phyloP scores from a whole-genome alignment of 2,797 vertebrate species.

The Mionectes olivaceus region DNA sequence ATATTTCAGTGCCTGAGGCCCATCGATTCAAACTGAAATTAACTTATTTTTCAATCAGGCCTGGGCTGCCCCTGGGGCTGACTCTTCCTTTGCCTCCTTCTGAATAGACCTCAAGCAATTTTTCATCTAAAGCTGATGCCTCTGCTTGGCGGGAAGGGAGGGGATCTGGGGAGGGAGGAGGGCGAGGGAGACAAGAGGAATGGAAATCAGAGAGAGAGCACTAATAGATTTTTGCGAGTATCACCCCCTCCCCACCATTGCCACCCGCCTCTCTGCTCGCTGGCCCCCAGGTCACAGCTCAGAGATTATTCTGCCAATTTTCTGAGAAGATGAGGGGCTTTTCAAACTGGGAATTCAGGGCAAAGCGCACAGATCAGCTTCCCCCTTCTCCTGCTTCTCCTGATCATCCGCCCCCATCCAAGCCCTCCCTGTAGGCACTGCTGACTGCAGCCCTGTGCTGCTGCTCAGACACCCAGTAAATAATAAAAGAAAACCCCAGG shows the following conservation, averaged over 20 bases:
- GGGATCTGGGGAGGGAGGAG: constrained; percentile 10
- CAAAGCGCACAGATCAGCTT: not conserved
- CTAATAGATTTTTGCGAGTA: constrained; percentile 66
- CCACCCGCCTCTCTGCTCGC: not conserved
- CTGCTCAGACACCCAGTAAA: constrained; percentile 27
- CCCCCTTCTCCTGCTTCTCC: not conserved
- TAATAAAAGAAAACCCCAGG: constrained; percentile 41
- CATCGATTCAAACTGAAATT: constrained; percentile 99
- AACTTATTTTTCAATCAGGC: constrained; percentile 99
- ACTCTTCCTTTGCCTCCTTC: constrained; percentile 89
- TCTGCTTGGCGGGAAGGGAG: constrained; percentile 66
- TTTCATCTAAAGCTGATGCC: constrained; percentile 87
- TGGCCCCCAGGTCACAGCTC: constrained; percentile 39
- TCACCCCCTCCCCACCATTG: not conserved
- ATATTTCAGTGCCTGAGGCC: constrained; percentile 99
- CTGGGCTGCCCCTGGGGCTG: constrained; percentile 91
- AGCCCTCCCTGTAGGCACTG: not conserved
- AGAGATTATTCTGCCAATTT: constrained; percentile 59
- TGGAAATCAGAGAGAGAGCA: constrained; percentile 58
- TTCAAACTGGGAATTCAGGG: constrained; percentile 59
- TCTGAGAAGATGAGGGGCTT: constrained; percentile 43
- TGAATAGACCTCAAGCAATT: constrained; percentile 91
- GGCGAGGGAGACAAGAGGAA: constrained; percentile 53
- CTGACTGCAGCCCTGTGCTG: not conserved
- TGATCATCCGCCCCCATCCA: not conserved